Percentiles rank a stretch among this genome's conserved stretches.
phyloP scores from a whole-genome alignment of 53 echinoderm and acorn worm genomes.

The Pentamera pediparva region DNA sequence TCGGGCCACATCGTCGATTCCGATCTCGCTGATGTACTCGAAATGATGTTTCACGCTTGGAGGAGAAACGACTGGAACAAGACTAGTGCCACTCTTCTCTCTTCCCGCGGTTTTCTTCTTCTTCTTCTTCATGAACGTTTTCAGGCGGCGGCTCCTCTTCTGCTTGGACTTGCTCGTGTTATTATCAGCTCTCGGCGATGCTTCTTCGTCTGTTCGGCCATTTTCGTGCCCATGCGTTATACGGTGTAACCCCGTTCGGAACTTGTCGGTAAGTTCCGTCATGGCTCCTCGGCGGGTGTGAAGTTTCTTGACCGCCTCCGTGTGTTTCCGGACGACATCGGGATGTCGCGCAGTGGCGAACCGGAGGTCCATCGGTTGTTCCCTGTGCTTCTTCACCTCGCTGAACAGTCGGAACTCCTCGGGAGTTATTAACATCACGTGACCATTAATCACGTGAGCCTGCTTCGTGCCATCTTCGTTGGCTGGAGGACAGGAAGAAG shows the following conservation, averaged over 20 bases:
- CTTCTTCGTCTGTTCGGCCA: too few species aligned
- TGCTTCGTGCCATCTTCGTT: conserved; percentile 51
- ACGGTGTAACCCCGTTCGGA: background rate
- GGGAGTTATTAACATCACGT: conserved; percentile 67
- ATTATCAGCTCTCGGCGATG: background rate
- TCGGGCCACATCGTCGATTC: conserved; percentile 44
- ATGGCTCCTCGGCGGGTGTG: background rate
- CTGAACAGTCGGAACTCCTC: conserved; percentile 40
- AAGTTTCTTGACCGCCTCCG: background rate
- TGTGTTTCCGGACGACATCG: conserved; percentile 3
- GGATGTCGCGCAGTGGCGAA: conserved; percentile 21
- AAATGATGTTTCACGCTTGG: background rate
- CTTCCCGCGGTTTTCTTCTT: background rate
- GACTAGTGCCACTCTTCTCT: too few species aligned
- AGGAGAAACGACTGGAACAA: background rate
- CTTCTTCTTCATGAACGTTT: background rate
- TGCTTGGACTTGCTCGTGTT: background rate
- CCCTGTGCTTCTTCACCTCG: conserved; percentile 33
- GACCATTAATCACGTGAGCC: conserved; percentile 72
- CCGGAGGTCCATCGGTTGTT: conserved; percentile 27
- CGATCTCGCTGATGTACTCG: conserved; percentile 43
- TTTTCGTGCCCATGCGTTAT: background rate
- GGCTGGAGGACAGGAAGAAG: conserved; percentile 10
- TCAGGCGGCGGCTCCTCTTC: background rate
- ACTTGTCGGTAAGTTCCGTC: background rate